Evolutionary conservation across 2,797 vertebrate species (phyloP), one percentile per base, ranked within the genome.

Genomic region (Furcifer pardalis): DNA sequence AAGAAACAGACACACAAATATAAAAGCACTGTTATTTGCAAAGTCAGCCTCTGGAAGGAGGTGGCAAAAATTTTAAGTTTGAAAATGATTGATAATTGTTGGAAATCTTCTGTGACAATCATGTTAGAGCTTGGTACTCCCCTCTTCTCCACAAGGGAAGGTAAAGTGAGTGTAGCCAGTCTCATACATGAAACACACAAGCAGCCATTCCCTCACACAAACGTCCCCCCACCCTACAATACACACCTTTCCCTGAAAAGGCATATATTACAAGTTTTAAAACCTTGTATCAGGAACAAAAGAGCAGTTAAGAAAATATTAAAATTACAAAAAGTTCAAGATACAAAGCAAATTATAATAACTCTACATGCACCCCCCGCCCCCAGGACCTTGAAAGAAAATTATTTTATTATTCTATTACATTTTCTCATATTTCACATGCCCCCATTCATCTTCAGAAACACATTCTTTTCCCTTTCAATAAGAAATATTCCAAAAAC

Each of bases 21-120:
- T 84, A 73, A 46, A 79, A 71, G n/a, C 0, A 0, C 56, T 49
- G 46, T 1, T 7, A n/a, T 32, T 30, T 27, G 13, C 23, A 62
- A 74, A 66, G 15, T 5, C 4, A n/a, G 52, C 52, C 19, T 56
- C 12, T 56, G 52, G 52, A 4, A 56, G 52, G 15, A 56, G 32
- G 35, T 17, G 6, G 65, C 35, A 35, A 68, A 37, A 6, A 6
- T 35, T 68, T 68, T 68, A 37, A 68, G 35, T 4, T 19, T 35
- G 32, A 68, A 68, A 68, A 17, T 35, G 32, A 30, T 15, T 19
- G 35, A 6, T 68, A 32, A 4, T 68, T 68, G 35, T 32, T 19
- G 35, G 5, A 17, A 68, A 17, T 17, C 19, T 68, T 35, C 17
- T 35, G 15, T 17, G 52, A 56, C 17, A 56, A 56, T 5, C 17